Conservation (phyloP, 2,888 invertebrate species). For the Hirtodrosophila alboralis region DNA sequence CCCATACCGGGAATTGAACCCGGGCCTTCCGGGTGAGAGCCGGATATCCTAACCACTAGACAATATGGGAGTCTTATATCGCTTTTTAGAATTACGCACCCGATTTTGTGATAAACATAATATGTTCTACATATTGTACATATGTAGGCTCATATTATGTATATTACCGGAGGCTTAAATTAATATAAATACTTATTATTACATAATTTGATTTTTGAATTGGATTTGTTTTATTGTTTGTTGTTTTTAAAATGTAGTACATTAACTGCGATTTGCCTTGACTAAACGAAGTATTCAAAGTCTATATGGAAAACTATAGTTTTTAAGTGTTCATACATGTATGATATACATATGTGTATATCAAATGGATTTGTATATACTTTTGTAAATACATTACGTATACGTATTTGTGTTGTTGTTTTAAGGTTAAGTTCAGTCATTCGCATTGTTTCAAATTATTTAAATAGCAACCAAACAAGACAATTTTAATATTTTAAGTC, state of each 20-base stretch:
- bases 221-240: constrained; percentile 28
- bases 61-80: constrained; percentile 81
- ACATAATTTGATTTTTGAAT: constrained; percentile 30
- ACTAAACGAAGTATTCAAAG: constrained; percentile 37
- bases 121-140: too few species aligned
- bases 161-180: too few species aligned
- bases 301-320: constrained; percentile 46
- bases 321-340: not conserved
- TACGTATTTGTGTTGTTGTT: constrained; percentile 32
- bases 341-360: not conserved
- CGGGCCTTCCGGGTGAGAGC: constrained; percentile 87
- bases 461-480: constrained; percentile 66
- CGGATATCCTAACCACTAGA: constrained; percentile 85
- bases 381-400: constrained; percentile 12
- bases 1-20: constrained; percentile 97
- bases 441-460: constrained; percentile 68
- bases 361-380: not conserved
- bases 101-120: not conserved
- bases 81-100: not conserved
- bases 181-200: constrained; percentile 1
- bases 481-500: constrained; percentile 43
- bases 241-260: constrained; percentile 39
- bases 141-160: too few species aligned
- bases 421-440: constrained; percentile 74
- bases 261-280: constrained; percentile 60